Evolutionary conservation across 1,140 invertebrate genomes (phyloP).

Genomic region (Brachionus plicatilis): DNA sequence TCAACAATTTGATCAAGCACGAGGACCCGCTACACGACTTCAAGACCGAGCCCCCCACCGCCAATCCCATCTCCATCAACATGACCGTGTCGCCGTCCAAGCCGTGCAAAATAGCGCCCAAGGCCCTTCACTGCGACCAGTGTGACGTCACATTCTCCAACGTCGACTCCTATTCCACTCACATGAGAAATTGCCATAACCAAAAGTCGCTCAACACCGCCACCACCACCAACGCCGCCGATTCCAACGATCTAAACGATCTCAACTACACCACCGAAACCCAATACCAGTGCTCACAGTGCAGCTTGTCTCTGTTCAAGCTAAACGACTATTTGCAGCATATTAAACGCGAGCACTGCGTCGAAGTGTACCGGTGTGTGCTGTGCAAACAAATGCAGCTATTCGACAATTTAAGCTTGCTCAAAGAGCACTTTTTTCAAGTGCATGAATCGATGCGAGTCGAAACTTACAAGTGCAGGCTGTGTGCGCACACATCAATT

Average conservation of each 20-base stretch:
- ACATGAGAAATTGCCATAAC: conserved; percentile 58
- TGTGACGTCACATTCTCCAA: conserved; percentile 78
- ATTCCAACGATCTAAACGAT: no score
- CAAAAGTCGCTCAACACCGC: background rate
- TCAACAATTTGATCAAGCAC: background rate
- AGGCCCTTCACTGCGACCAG: conserved; percentile 64
- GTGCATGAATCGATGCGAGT: conserved; percentile 21
- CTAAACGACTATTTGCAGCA: conserved; percentile 23
- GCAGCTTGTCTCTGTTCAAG: background rate
- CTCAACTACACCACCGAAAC: background rate
- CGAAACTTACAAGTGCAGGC: conserved; percentile 41
- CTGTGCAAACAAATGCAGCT: conserved; percentile 39
- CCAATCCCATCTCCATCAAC: background rate
- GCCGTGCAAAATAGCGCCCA: background rate
- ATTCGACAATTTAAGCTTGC: conserved; percentile 13
- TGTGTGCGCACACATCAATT: conserved; percentile 44
- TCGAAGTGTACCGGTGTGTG: conserved; percentile 17
- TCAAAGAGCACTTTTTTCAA: conserved; percentile 24
- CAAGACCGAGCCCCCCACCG: background rate
- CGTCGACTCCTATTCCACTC: conserved; percentile 78
- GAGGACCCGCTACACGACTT: background rate
- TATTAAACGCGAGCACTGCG: conserved; percentile 20
- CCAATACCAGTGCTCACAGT: background rate
- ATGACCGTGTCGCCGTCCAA: background rate
- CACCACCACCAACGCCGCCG: no score